Evolutionary conservation across 2,888 invertebrate species (phyloP).

Genomic region (Andrena fulva): DNA sequence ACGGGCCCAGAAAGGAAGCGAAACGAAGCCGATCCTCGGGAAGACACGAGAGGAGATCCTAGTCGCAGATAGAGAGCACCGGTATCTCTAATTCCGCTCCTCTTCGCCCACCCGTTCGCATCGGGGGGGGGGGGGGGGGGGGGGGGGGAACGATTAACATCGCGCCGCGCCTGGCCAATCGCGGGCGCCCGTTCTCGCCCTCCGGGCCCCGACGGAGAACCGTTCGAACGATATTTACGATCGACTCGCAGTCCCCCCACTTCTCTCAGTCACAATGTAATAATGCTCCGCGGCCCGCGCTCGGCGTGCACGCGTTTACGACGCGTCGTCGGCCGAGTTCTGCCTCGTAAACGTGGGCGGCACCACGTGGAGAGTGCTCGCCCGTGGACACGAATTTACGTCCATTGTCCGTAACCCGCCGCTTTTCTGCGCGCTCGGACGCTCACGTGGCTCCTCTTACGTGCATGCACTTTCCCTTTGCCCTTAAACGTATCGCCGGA

Average conservation of each 20-base stretch:
- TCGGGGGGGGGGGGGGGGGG: slow-evolving; percentile 39
- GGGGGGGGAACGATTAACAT: slow-evolving; percentile 66
- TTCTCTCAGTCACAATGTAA: slow-evolving; percentile 76
- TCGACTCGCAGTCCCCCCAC: slow-evolving; percentile 46
- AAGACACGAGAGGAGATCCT: background rate
- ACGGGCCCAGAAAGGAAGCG: background rate
- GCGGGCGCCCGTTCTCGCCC: slow-evolving; percentile 61
- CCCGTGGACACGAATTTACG: slow-evolving; percentile 77
- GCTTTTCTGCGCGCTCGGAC: slow-evolving; percentile 65
- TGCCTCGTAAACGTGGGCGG: slow-evolving; percentile 76
- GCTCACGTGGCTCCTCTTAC: slow-evolving; percentile 31
- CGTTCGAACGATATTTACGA: slow-evolving; percentile 76
- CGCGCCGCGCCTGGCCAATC: slow-evolving; percentile 51
- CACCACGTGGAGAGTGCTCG: slow-evolving; percentile 64
- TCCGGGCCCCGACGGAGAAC: slow-evolving; percentile 51
- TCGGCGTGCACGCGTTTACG: slow-evolving; percentile 71
- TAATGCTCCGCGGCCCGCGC: slow-evolving; percentile 65
- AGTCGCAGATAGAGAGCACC: background rate
- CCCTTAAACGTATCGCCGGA: too few species aligned
- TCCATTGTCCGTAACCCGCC: slow-evolving; percentile 77
- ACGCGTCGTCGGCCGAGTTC: slow-evolving; percentile 74
- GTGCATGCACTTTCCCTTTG: slow-evolving; percentile 6
- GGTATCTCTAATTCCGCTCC: slow-evolving; percentile 16
- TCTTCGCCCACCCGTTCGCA: slow-evolving; percentile 50
- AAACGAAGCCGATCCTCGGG: too few species aligned